These are phyloP conservation scores for Oreochromis tanganicae DNA, from an alignment of 2,113 vertebrate species.

Conservation along the genomic window DNA sequence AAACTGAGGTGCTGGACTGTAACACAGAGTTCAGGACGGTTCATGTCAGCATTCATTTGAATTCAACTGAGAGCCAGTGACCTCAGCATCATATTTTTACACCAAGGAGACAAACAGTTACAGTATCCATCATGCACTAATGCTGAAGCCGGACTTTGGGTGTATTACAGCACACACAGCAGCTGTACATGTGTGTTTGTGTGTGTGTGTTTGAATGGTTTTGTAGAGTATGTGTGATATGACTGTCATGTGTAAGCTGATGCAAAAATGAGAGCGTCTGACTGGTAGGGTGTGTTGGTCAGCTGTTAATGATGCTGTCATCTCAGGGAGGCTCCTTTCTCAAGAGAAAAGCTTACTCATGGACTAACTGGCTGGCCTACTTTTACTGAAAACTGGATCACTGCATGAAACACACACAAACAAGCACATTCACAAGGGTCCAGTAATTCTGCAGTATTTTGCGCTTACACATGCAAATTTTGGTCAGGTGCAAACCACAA, in stretches of 20 bases:
- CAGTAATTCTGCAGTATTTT: not conserved
- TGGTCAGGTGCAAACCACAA: not conserved
- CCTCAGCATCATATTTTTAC: slow-evolving; percentile 36
- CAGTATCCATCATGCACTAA: slow-evolving; percentile 28
- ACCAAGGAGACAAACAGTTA: slow-evolving; percentile 34
- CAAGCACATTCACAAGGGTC: not conserved
- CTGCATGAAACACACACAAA: not conserved
- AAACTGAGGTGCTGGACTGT: not conserved
- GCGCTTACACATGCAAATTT: not conserved
- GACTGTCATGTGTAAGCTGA: not conserved
- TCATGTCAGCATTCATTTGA: slow-evolving; percentile 20
- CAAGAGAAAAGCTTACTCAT: slow-evolving; percentile 59
- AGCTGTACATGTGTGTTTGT: not conserved
- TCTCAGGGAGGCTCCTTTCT: slow-evolving; percentile 59
- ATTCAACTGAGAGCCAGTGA: slow-evolving; percentile 15
- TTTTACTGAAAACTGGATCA: slow-evolving; percentile 48
- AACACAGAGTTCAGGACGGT: slow-evolving; percentile 18
- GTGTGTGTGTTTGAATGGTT: not conserved
- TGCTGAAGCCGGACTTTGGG: slow-evolving; percentile 26
- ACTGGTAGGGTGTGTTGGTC: slow-evolving; percentile 45
- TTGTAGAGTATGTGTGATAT: not conserved
- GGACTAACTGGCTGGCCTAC: slow-evolving; percentile 55
- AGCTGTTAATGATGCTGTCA: slow-evolving; percentile 58
- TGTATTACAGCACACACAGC: not conserved
- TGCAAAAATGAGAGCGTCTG: not conserved